A percentile compares a stretch with the other conserved stretches of the same genome.
phyloP scores from a whole-genome alignment of 2,888 invertebrate genomes.

The Ecdyonurus torrentis region DNA sequence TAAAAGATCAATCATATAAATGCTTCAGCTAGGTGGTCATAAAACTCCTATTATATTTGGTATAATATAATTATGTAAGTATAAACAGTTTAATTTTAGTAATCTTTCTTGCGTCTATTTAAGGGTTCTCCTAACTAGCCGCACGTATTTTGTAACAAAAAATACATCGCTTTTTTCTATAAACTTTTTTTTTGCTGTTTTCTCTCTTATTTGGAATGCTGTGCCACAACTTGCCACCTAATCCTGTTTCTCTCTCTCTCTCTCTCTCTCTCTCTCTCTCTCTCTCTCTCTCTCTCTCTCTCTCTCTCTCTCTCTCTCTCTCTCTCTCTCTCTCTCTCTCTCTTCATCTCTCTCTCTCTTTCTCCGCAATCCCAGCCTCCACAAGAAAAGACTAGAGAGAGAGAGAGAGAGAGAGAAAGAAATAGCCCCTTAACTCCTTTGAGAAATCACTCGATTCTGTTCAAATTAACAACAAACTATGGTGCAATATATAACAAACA shows the following conservation, averaged over 20 bases:
- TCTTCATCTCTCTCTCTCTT: not conserved
- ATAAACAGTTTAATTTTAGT: too few species aligned
- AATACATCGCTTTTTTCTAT: too few species aligned
- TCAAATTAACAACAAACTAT: conserved; percentile 2
- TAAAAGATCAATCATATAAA: too few species aligned
- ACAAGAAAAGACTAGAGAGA: not conserved
- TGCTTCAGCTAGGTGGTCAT: too few species aligned
- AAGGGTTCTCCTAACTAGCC: too few species aligned
- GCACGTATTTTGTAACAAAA: too few species aligned
- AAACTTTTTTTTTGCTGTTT: too few species aligned
- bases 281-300: not conserved
- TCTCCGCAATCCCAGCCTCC: not conserved
- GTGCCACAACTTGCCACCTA: not conserved
- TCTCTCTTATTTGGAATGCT: not conserved
- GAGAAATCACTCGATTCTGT: conserved; percentile 2
- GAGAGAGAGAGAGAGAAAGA: not conserved
- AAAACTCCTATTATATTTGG: too few species aligned
- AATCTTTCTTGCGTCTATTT: too few species aligned
- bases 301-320: not conserved
- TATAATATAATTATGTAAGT: too few species aligned
- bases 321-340: too few species aligned
- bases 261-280: not conserved
- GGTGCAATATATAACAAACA: not conserved
- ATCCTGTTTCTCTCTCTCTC: not conserved
- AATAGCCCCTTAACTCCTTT: not conserved